Conservation (phyloP, 2,797 vertebrate species). For the Spondyliosoma cantharus region DNA sequence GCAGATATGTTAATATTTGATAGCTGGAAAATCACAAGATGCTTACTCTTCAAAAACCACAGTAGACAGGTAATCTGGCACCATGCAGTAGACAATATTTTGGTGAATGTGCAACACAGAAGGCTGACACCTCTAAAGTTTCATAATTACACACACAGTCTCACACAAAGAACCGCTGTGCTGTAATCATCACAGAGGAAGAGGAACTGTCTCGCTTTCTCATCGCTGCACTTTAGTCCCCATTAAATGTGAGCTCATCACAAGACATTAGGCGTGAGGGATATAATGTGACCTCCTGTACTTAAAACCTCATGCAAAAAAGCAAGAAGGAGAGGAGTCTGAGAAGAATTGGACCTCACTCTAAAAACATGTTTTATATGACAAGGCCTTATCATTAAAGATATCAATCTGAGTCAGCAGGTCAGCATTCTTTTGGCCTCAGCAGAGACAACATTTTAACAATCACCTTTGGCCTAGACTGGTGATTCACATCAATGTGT, state of each 20-base stretch:
- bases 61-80: not conserved
- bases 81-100: not conserved
- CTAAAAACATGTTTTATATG: not conserved
- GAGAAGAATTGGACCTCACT: not conserved
- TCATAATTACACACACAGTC: conserved; percentile 10
- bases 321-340: not conserved
- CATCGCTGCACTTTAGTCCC: conserved; percentile 14
- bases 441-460: conserved; percentile 4
- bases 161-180: conserved; percentile 29
- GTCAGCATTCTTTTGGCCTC: conserved; percentile 19
- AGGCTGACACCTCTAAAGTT: conserved; percentile 2
- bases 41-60: not conserved
- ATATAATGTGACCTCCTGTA: conserved; percentile 6
- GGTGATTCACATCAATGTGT: not conserved
- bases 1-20: conserved; percentile 14
- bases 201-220: conserved; percentile 11
- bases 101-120: conserved; percentile 5
- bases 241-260: conserved; percentile 18
- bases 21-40: conserved; percentile 10
- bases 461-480: conserved; percentile 2
- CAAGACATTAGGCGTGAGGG: not conserved
- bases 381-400: not conserved
- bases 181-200: conserved; percentile 13
- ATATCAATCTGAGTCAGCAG: conserved; percentile 6
- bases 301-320: not conserved